Percentiles rank a stretch among this genome's conserved stretches.
These are phyloP conservation scores for Sarotherodon lohbergeri DNA, from an alignment of 2,113 vertebrate genomes.

Conservation along the genomic window DNA sequence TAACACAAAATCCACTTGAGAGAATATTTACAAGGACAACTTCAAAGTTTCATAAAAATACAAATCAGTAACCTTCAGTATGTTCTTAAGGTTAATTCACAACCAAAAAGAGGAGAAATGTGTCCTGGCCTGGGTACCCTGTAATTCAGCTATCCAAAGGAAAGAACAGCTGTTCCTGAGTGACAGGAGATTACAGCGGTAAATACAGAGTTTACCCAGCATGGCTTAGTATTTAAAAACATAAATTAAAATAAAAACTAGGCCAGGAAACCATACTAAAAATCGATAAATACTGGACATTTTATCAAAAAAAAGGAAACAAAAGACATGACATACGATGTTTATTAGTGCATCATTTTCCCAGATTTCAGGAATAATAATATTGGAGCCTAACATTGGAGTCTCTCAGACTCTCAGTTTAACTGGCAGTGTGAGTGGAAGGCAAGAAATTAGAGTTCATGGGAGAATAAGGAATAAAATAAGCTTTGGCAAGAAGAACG, in stretches of 20 bases:
- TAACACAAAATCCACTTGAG: not conserved
- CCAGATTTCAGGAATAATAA: not conserved
- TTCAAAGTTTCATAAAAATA: not conserved
- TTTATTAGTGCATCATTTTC: not conserved
- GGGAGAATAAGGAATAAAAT: not conserved
- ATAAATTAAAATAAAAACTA: fast-evolving
- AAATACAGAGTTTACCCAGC: not conserved
- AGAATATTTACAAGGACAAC: not conserved
- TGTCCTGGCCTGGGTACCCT: not conserved
- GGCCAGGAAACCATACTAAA: not conserved
- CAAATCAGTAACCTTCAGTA: not conserved
- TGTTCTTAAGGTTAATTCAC: not conserved
- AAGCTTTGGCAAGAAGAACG: not conserved
- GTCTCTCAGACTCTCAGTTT: not conserved
- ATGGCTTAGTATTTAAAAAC: not conserved
- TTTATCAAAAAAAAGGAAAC: not conserved
- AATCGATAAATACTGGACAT: fast-evolving
- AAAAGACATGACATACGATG: fast-evolving
- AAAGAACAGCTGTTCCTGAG: not conserved
- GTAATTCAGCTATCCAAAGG: not conserved
- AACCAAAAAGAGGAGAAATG: not conserved
- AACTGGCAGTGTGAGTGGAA: not conserved
- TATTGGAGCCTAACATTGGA: not conserved
- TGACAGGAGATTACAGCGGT: not conserved
- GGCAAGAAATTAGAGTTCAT: not conserved